Base-by-base conservation (phyloP, 53 echinoderm and acorn worm genomes). In the Hippasteria phrygiana region DNA sequence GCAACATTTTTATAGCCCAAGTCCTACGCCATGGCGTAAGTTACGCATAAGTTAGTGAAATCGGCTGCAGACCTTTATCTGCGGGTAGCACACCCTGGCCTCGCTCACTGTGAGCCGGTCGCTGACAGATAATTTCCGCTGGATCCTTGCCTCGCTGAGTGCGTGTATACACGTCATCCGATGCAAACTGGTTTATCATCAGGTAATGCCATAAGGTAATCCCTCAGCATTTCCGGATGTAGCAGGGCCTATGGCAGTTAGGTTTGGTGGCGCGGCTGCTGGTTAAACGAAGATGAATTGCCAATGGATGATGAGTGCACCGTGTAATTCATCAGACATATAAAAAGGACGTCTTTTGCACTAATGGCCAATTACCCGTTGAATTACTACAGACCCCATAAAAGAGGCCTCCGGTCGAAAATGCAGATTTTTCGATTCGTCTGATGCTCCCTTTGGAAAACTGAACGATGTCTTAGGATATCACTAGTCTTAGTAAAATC, bases 321-420 rank as follows among this genome's bases (percentile, higher is more conserved):
- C 26, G 26, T 59, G 59, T 59, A 26, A 59, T 59, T 59, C 59
- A 59, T 59, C 59, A 59, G 59, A 59, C 51, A 51, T 51, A 51
- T 2, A 13, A 55, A 59, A 59, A 59, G n/a, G n/a, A 59, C 59
- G n/a, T 22, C 59, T 24, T n/a, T n/a, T 59, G 26, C 59, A 8
- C 59, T 59, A 59, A 59, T 59, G 59, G 59, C 20, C 59, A 59
- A 59, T 59, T 59, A 59, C 26, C 20, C 59, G n/a, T 45, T 11
- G 11, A 24, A 8, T 59, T 3, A 59, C 26, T 26, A 26, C 22
- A 4, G 59, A 26, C 22, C 26, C 59, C 59, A 59, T 24, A 18
- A 59, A 59, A 55, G 18, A 4, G 26, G 26, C 7, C 51, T 59
- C 26, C 59, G 59, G 22, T n/a, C 26, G 26, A 9, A 59, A 59